Evolutionary conservation across 1,140 invertebrate species (phyloP), one percentile per base, ranked within the genome.

Genomic region (Drosophila repletoides): DNA sequence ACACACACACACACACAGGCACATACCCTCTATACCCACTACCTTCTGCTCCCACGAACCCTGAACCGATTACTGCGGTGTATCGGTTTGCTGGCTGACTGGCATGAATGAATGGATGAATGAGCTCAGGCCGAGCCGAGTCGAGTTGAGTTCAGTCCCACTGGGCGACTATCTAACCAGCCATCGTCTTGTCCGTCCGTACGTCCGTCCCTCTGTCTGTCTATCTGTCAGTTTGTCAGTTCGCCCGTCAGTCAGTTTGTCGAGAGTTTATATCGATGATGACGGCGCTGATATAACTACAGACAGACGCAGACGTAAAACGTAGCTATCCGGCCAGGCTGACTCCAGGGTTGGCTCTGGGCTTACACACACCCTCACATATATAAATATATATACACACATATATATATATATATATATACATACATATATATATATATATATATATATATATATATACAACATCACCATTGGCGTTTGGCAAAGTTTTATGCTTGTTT

Each of bases 21-120:
- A 21, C 5, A 26, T 12, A 24, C 29, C 19, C 6, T 12, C 24
- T 21, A 9, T 26, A 4, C 5, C 21, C 22, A 10, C 19, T 12
- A 26, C 15, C 46, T n/a, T 7, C 2, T 29, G 6, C 24, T 5
- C 24, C 26, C 51, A 6, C 10, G 14, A 7, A 17, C n/a, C 15
- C 24, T 4, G 46, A 9, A 41, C 26, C 53, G 53, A 59, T 59
- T 59, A 59, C 36, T 38, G 53, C 41, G 41, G 63, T 66, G 56
- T 69, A 63, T 64, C 49, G 58, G 58, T 72, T 72, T 72, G 36
- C 48, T 63, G 65, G 31, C 31, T 60, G 59, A 26, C 52, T 83
- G 79, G 77, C 77, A 83, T 83, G 77, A 83, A 83, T 83, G 77
- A 84, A 83, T 84, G 77, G 79, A 77, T 84, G 79, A 84, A 77